These are phyloP conservation scores for Coelopa frigida DNA, from an alignment of 1,140 invertebrate species.

Conservation along the genomic window DNA sequence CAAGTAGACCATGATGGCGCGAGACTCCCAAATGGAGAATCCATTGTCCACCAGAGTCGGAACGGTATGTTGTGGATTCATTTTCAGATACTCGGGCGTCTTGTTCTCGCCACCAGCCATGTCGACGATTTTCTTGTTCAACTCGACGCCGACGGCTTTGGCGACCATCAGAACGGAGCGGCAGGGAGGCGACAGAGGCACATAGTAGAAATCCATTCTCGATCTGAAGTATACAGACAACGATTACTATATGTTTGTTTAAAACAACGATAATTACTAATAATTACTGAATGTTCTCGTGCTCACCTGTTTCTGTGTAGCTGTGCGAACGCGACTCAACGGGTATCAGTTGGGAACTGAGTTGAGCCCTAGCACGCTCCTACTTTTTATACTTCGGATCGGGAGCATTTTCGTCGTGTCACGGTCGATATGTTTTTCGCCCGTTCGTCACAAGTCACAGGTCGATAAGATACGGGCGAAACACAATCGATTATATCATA, in stretches of 20 bases:
- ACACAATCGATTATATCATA: no score
- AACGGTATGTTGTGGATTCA: slow-evolving; percentile 29
- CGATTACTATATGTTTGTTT: no score
- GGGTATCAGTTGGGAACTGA: not conserved
- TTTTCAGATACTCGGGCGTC: slow-evolving; percentile 48
- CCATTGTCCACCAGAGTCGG: slow-evolving; percentile 19
- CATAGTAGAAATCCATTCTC: slow-evolving; percentile 54
- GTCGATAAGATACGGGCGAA: no score
- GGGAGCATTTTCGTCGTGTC: no score
- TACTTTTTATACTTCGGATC: no score
- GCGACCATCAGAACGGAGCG: slow-evolving; percentile 4
- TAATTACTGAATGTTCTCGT: not conserved
- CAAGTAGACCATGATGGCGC: slow-evolving; percentile 27
- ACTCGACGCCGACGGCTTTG: slow-evolving; percentile 15
- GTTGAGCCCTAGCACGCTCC: no score
- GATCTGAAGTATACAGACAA: no score
- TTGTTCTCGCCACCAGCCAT: slow-evolving; percentile 47
- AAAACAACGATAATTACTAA: not conserved
- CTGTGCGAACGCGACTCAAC: not conserved
- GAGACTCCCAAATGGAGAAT: slow-evolving; percentile 14
- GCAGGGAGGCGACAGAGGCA: slow-evolving; percentile 51
- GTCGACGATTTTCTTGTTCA: slow-evolving; percentile 9
- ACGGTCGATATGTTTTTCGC: no score
- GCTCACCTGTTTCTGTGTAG: not conserved
- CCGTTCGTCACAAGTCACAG: no score